phyloP scores from a whole-genome alignment of 1,140 invertebrate genomes.

The Neodiprion virginianus region DNA sequence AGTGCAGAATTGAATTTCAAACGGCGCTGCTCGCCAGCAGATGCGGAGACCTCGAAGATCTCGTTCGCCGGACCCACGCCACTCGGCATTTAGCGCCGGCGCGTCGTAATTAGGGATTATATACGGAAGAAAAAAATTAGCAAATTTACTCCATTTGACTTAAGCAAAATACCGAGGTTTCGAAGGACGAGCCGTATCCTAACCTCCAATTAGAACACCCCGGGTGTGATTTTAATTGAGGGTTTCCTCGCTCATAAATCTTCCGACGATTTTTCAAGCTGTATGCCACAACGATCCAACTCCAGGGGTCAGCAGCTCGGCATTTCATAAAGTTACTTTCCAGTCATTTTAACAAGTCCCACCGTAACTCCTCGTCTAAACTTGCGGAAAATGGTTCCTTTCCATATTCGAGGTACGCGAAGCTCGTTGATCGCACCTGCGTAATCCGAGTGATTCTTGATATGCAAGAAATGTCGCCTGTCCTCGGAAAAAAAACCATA shows the following conservation, averaged over 20 bases:
- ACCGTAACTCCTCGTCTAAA: too few relatives aligned
- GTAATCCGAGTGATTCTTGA: too few relatives aligned
- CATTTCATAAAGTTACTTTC: too few relatives aligned
- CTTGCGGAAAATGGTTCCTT: too few relatives aligned
- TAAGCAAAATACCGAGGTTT: not conserved
- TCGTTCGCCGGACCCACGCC: not conserved
- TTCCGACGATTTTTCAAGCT: not conserved
- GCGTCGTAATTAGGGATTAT: not conserved
- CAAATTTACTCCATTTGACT: slow-evolving; percentile 7
- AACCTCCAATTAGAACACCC: not conserved
- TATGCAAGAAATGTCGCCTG: not conserved
- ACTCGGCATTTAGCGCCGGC: not conserved
- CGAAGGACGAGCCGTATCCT: not conserved
- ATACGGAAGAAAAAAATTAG: not conserved
- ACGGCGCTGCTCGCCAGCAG: not conserved
- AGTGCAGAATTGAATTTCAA: not conserved
- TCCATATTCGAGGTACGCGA: too few relatives aligned
- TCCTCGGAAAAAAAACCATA: not conserved
- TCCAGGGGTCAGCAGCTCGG: too few relatives aligned
- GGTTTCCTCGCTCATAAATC: not conserved
- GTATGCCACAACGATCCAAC: too few relatives aligned
- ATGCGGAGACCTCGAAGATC: not conserved
- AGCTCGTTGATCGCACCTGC: too few relatives aligned
- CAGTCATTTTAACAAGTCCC: too few relatives aligned
- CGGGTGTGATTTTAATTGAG: slow-evolving; percentile 7